phyloP scores from a whole-genome alignment of 2,888 invertebrate species.

The Uloborus plumipes region DNA sequence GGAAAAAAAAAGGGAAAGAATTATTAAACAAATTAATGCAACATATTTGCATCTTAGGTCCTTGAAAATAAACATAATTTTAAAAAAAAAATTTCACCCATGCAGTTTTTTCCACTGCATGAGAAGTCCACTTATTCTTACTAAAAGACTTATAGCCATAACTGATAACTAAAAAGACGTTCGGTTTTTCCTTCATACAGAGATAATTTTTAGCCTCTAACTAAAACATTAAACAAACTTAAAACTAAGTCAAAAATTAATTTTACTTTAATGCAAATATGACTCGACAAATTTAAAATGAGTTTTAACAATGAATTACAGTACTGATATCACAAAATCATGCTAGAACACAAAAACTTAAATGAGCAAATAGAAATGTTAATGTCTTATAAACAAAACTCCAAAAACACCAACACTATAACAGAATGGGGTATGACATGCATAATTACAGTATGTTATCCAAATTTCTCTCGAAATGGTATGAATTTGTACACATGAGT shows the following conservation, averaged over 20 bases:
- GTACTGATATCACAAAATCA: constrained; percentile 60
- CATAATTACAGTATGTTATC: constrained; percentile 54
- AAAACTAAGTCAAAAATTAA: not conserved
- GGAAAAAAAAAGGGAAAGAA: too few species aligned
- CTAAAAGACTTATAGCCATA: too few species aligned
- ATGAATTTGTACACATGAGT: constrained; percentile 57
- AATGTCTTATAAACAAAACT: constrained; percentile 41
- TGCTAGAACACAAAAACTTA: constrained; percentile 48
- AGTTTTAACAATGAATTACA: constrained; percentile 23
- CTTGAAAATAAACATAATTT: too few species aligned
- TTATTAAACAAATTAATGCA: too few species aligned
- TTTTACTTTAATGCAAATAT: not conserved
- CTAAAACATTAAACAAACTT: not conserved
- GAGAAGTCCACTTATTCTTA: too few species aligned
- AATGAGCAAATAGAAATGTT: constrained; percentile 60
- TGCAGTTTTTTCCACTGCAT: too few species aligned
- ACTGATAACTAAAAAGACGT: too few species aligned
- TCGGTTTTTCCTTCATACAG: not conserved
- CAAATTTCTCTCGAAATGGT: constrained; percentile 39
- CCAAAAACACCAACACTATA: constrained; percentile 40
- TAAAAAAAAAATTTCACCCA: too few species aligned
- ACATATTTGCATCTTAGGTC: too few species aligned
- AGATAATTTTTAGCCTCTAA: not conserved
- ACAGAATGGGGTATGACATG: constrained; percentile 45
- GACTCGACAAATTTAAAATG: not conserved